These are phyloP conservation scores for Anser brachyrhynchus DNA, from an alignment of 2,113 vertebrate genomes.

Conservation along the genomic window DNA sequence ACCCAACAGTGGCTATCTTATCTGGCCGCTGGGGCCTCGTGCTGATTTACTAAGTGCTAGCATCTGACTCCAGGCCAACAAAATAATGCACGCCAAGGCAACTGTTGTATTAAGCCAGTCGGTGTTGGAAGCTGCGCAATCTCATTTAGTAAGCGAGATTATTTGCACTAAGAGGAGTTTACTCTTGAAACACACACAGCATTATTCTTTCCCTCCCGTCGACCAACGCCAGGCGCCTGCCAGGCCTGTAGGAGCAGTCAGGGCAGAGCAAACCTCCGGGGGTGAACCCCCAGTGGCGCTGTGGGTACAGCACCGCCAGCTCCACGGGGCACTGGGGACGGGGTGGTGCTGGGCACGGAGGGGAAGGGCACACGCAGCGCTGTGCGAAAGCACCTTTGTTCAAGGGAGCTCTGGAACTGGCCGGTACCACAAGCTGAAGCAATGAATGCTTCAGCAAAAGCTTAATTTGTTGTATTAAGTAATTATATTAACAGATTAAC, in stretches of 20 bases:
- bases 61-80: neutral
- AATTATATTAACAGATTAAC: neutral
- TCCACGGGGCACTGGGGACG: no score
- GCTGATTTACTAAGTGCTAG: conserved; percentile 5
- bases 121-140: neutral
- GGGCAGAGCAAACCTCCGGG: accelerated
- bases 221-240: neutral
- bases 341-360: neutral
- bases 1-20: neutral
- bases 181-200: neutral
- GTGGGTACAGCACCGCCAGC: no score
- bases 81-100: neutral
- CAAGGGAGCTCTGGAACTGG: accelerated
- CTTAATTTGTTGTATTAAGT: neutral
- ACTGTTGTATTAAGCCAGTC: neutral
- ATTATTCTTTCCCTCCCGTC: neutral
- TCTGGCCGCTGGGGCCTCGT: neutral
- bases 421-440: neutral
- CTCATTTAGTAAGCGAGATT: neutral
- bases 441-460: neutral
- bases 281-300: neutral
- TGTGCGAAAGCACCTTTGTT: neutral
- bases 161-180: neutral
- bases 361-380: neutral
- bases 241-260: neutral